Conservation (phyloP, 2,888 invertebrate genomes). For the Sminthurides aquaticus region DNA sequence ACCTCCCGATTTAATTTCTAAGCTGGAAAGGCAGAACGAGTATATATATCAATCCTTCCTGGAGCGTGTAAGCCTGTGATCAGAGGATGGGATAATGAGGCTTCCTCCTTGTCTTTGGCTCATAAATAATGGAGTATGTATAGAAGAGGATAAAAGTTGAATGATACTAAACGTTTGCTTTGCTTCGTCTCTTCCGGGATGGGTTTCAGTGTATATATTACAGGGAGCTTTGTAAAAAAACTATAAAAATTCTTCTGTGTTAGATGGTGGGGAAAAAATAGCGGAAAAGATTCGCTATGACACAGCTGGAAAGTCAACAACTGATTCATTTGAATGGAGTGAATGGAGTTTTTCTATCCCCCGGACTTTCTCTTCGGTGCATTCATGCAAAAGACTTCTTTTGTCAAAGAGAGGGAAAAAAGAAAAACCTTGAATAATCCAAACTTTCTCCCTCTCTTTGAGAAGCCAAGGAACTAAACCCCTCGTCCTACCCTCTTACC, state of each 20-base stretch:
- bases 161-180: not conserved
- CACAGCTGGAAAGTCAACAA: not conserved
- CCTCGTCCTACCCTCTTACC: too few relatives aligned
- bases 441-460: too few relatives aligned
- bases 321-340: not conserved
- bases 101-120: not conserved
- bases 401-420: too few relatives aligned
- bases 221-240: not conserved
- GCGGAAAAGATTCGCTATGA: not conserved
- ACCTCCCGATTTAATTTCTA: too few relatives aligned
- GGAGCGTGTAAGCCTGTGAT: not conserved
- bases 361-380: not conserved
- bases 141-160: not conserved
- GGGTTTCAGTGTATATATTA: too few relatives aligned
- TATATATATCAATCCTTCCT: too few relatives aligned
- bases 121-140: not conserved
- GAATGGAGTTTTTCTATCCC: not conserved
- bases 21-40: too few relatives aligned
- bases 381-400: not conserved
- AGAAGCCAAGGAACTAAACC: too few relatives aligned
- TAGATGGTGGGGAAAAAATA: not conserved
- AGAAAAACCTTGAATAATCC: not conserved
- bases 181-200: too few relatives aligned
- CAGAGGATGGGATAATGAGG: not conserved
- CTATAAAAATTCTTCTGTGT: not conserved